Evolutionary conservation across 1,140 invertebrate species (phyloP).

Genomic region (Ctenoplectra terminalis): DNA sequence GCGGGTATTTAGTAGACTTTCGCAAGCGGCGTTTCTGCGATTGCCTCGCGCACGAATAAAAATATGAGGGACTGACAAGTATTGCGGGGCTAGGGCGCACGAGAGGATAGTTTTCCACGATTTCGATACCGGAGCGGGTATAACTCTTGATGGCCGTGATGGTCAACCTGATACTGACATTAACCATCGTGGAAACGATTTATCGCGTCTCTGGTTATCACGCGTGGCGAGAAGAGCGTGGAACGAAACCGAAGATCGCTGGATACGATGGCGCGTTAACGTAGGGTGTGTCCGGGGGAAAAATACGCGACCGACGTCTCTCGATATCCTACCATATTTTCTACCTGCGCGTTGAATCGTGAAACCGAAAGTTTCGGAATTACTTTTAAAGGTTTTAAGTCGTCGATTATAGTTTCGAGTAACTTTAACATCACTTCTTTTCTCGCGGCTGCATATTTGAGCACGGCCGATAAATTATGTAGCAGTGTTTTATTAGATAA

Average conservation of each 20-base stretch:
- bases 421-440: too few relatives aligned
- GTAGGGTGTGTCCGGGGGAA: not conserved
- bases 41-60: slow-evolving; percentile 16
- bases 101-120: slow-evolving; percentile 24
- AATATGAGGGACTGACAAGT: slow-evolving; percentile 22
- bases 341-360: not conserved
- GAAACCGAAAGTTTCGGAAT: not conserved
- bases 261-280: slow-evolving; percentile 9
- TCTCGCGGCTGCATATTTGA: too few relatives aligned
- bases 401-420: too few relatives aligned
- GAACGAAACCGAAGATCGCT: slow-evolving; percentile 17
- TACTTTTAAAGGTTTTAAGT: too few relatives aligned
- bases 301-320: not conserved
- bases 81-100: not conserved
- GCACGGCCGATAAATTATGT: too few relatives aligned
- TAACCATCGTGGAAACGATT: slow-evolving; percentile 72
- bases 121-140: slow-evolving; percentile 38
- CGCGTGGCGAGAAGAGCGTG: slow-evolving; percentile 7
- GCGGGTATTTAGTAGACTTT: slow-evolving; percentile 24
- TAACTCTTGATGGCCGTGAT: slow-evolving; percentile 27
- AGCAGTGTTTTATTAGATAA: too few relatives aligned
- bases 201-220: slow-evolving; percentile 68
- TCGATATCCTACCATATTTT: too few relatives aligned
- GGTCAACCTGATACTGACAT: slow-evolving; percentile 71
- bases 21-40: slow-evolving; percentile 12